These are phyloP conservation scores for Drosophila nr. medialis DNA, from an alignment of 2,888 invertebrate genomes.

Conservation along the genomic window DNA sequence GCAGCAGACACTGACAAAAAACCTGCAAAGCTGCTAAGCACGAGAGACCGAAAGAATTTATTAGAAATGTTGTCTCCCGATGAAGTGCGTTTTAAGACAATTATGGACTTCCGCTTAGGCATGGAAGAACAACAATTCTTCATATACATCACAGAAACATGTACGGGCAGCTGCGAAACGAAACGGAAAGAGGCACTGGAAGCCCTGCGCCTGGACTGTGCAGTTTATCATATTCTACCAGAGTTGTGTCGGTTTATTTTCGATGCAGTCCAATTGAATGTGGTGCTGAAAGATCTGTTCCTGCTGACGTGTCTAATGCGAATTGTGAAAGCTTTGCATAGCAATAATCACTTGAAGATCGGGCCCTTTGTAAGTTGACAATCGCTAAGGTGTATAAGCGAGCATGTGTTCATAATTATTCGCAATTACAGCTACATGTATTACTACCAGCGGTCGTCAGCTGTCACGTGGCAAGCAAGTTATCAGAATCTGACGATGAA, in stretches of 20 bases:
- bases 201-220: neutral
- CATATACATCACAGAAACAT: neutral
- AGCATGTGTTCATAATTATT: neutral
- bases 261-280: neutral
- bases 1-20: too few relatives aligned
- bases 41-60: neutral
- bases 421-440: neutral
- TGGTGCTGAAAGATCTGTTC: accelerated
- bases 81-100: neutral
- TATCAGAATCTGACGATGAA: neutral
- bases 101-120: neutral
- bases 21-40: neutral
- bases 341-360: neutral
- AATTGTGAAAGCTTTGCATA: neutral
- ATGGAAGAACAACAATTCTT: neutral
- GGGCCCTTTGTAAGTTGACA: neutral
- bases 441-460: neutral
- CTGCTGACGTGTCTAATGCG: neutral
- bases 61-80: neutral
- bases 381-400: neutral
- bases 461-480: neutral
- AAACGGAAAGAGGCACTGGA: neutral
- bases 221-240: constrained; percentile 1
- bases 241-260: neutral
- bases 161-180: neutral